Conservation (phyloP, 2,113 vertebrate species). For the Ondatra zibethicus region DNA sequence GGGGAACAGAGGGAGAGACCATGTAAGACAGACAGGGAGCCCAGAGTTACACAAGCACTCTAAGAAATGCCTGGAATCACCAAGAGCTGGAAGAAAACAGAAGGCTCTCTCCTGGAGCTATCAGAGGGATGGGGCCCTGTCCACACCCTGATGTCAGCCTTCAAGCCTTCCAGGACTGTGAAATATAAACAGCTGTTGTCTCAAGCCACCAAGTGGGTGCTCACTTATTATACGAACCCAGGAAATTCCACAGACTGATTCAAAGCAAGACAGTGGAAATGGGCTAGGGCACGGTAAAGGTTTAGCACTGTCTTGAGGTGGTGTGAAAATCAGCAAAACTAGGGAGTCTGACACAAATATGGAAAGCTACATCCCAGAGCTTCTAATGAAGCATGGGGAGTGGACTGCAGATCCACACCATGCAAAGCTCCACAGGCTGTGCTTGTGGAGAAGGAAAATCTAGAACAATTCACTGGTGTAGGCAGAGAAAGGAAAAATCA, state of each 20-base stretch:
- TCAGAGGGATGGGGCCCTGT: background rate
- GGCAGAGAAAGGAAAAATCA: background rate
- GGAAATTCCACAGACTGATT: background rate
- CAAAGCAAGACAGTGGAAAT: background rate
- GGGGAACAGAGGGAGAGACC: background rate
- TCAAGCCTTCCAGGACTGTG: background rate
- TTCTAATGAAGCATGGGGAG: background rate
- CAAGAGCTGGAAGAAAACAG: background rate
- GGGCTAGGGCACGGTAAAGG: background rate
- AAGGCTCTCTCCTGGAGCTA: too few species aligned
- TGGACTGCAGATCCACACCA: background rate
- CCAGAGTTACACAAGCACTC: too few species aligned
- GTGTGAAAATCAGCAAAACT: background rate
- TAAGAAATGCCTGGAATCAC: background rate
- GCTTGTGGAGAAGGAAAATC: background rate
- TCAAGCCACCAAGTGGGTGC: background rate
- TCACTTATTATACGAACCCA: background rate
- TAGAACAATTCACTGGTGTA: background rate
- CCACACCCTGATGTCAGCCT: background rate
- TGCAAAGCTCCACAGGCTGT: background rate
- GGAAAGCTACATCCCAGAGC: background rate
- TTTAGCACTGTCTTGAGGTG: background rate
- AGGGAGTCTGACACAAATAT: background rate
- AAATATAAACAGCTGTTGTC: background rate
- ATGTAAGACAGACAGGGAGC: background rate